These are phyloP conservation scores for Trissolcus japonicus DNA, from an alignment of 2,888 invertebrate species.

Conservation along the genomic window DNA sequence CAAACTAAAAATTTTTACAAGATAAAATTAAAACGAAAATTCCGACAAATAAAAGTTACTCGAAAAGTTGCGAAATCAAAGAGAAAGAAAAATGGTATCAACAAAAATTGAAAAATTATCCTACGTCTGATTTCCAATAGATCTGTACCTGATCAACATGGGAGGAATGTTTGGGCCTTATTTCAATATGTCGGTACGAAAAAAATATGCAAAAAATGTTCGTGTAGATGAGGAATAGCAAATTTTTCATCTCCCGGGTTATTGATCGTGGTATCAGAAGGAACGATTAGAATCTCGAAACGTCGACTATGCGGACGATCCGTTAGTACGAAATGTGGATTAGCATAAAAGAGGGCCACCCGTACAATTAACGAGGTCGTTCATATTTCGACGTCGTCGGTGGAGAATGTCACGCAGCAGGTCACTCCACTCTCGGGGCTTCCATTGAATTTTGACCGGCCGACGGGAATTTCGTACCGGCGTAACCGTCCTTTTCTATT, in stretches of 20 bases:
- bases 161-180: no score
- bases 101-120: no score
- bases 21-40: no score
- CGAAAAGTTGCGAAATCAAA: no score
- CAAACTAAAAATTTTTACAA: no score
- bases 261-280: slow-evolving; percentile 10
- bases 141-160: no score
- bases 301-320: slow-evolving; percentile 35
- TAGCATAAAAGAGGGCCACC: slow-evolving; percentile 50
- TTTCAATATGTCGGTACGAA: not conserved
- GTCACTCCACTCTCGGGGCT: slow-evolving; percentile 40
- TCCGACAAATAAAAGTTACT: no score
- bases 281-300: slow-evolving; percentile 52
- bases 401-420: slow-evolving; percentile 65
- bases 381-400: slow-evolving; percentile 56
- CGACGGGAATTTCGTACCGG: slow-evolving; percentile 61
- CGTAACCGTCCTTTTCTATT: slow-evolving; percentile 15
- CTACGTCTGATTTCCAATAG: no score
- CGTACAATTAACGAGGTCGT: slow-evolving; percentile 61
- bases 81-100: no score
- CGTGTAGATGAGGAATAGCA: slow-evolving; percentile 2
- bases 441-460: slow-evolving; percentile 59
- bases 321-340: slow-evolving; percentile 34
- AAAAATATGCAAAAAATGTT: slow-evolving; percentile 3
- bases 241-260: slow-evolving; percentile 2